Evolutionary conservation across 64 coral and sea anemone genomes (phyloP).

Genomic region (Porites australiensis): DNA sequence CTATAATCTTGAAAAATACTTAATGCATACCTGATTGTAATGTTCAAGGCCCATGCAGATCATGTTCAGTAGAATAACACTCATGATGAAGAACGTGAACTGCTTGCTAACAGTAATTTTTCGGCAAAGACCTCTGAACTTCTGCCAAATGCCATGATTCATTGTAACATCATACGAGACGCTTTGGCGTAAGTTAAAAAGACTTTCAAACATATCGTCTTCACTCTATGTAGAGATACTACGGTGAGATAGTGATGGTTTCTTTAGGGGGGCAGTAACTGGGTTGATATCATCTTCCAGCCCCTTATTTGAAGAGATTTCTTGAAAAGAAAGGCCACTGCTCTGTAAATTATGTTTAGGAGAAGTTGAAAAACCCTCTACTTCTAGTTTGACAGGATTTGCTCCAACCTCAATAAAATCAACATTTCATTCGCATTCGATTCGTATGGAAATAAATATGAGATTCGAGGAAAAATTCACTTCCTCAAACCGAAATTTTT

Average conservation of each 20-base stretch:
- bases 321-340: background rate
- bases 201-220: conserved; percentile 75
- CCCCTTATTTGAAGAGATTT: background rate
- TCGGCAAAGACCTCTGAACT: conserved; percentile 65
- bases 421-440: too few relatives aligned
- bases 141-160: conserved; percentile 44
- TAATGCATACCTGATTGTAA: conserved; percentile 69
- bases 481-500: too few relatives aligned
- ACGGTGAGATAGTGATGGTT: background rate
- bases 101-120: conserved; percentile 65
- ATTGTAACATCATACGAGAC: conserved; percentile 76
- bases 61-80: conserved; percentile 82
- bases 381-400: too few relatives aligned
- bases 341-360: background rate
- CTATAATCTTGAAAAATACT: background rate
- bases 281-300: background rate
- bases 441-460: too few relatives aligned
- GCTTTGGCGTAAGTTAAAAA: conserved; percentile 86
- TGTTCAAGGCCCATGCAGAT: conserved; percentile 93
- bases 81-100: conserved; percentile 89
- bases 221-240: conserved; percentile 4
- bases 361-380: background rate
- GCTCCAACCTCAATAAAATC: too few relatives aligned
- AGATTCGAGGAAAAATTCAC: too few relatives aligned
- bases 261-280: background rate